Percentiles rank a stretch among this genome's conserved stretches.
Conservation (phyloP, 2,113 vertebrate species). For the Ptyas mucosa region DNA sequence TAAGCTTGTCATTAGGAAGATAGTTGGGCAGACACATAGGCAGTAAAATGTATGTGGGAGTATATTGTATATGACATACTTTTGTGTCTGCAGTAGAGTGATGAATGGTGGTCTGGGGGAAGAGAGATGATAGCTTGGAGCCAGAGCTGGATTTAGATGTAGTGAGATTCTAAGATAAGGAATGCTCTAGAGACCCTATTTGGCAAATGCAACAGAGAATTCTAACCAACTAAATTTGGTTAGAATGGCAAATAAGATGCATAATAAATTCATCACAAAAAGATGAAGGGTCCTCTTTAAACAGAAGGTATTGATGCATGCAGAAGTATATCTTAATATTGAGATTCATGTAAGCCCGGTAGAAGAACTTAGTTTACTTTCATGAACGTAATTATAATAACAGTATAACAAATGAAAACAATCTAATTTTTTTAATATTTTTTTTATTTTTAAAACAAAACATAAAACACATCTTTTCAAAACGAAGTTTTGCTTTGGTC, state of each 20-base stretch:
- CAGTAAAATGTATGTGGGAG: not conserved
- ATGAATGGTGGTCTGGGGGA: not conserved
- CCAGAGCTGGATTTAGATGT: not conserved
- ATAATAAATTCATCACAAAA: not conserved
- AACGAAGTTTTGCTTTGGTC: too few relatives aligned
- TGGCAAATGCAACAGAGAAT: not conserved
- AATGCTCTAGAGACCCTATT: not conserved
- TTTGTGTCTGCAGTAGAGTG: not conserved
- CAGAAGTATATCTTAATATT: not conserved
- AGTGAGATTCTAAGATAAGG: not conserved
- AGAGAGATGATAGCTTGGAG: not conserved
- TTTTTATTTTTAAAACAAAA: too few relatives aligned
- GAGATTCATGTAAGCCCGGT: not conserved
- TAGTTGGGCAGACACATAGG: not conserved
- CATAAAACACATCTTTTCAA: too few relatives aligned
- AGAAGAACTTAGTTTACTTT: not conserved
- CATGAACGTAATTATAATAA: not conserved
- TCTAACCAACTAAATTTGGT: not conserved
- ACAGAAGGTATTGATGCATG: not conserved
- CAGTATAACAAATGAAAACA: not conserved
- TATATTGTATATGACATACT: not conserved
- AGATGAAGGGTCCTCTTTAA: not conserved
- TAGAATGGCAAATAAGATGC: not conserved
- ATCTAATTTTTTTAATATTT: too few relatives aligned
- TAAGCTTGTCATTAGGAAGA: not conserved